Conservation (phyloP, 2,113 vertebrate genomes). For the Gobio gobio region DNA sequence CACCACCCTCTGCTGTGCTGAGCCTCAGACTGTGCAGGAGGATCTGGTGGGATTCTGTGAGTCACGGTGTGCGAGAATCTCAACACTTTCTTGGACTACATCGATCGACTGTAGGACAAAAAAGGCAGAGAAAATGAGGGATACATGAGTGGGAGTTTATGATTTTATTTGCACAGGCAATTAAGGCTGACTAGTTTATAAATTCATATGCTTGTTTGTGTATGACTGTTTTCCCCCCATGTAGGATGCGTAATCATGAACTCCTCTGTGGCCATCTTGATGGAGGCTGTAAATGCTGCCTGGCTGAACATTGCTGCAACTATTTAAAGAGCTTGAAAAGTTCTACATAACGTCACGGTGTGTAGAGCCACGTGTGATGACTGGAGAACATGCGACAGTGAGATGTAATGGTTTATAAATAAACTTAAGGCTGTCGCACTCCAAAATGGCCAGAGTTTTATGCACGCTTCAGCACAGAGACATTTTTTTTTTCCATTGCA, state of each 20-base stretch:
- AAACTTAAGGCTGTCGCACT: neutral
- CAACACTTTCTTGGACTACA: neutral
- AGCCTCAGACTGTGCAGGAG: slow-evolving; percentile 41
- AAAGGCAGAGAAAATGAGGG: slow-evolving; percentile 28
- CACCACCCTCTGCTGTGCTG: slow-evolving; percentile 25
- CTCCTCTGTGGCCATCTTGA: slow-evolving; percentile 40
- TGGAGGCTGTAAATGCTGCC: slow-evolving; percentile 7
- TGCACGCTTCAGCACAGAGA: neutral
- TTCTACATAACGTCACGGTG: neutral
- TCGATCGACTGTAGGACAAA: neutral
- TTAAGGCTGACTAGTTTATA: slow-evolving; percentile 51
- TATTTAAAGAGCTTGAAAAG: slow-evolving; percentile 11
- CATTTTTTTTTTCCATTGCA: neutral
- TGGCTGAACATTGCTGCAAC: neutral
- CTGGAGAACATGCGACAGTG: neutral
- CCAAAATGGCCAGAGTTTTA: neutral
- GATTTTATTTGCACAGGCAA: slow-evolving; percentile 50
- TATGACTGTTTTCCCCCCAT: slow-evolving; percentile 32
- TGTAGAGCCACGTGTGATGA: neutral
- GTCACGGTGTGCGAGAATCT: slow-evolving; percentile 37
- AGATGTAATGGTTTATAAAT: slow-evolving; percentile 16
- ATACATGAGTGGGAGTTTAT: slow-evolving; percentile 43
- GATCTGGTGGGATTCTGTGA: slow-evolving; percentile 46
- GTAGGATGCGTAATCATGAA: slow-evolving; percentile 43
- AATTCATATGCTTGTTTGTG: slow-evolving; percentile 44